These are phyloP conservation scores for Mustelus asterias DNA, from an alignment of 2,113 vertebrate genomes.

Conservation along the genomic window DNA sequence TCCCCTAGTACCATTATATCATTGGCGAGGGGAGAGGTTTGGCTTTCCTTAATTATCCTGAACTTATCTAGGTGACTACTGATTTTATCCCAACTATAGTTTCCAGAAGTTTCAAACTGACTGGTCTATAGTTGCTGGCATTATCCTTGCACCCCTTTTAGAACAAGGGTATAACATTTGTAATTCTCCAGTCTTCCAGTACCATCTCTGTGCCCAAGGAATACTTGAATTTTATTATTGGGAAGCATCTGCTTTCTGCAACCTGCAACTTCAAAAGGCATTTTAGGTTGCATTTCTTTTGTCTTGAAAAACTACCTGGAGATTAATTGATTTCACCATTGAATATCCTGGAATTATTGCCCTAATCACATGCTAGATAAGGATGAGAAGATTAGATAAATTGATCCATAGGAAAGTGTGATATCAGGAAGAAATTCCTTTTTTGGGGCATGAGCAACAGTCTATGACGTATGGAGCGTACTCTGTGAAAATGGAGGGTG, in stretches of 20 bases:
- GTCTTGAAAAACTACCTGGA: background rate
- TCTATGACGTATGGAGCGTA: background rate
- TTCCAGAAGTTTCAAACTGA: too few species aligned
- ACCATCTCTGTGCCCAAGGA: too few species aligned
- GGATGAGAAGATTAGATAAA: background rate
- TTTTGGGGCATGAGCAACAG: background rate
- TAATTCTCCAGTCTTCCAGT: too few species aligned
- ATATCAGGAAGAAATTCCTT: background rate
- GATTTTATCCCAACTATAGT: too few species aligned
- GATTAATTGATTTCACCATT: background rate
- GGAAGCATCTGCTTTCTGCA: background rate
- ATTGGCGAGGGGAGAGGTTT: too few species aligned
- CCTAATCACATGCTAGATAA: background rate
- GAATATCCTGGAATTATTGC: background rate
- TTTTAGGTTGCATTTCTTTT: background rate
- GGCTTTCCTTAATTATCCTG: too few species aligned
- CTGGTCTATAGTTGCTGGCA: too few species aligned
- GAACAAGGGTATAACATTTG: too few species aligned
- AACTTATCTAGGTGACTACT: too few species aligned
- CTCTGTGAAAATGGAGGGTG: background rate
- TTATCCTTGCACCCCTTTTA: too few species aligned
- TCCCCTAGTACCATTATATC: too few species aligned
- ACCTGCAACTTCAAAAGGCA: background rate
- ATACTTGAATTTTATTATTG: background rate
- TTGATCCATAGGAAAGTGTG: background rate